Evolutionary conservation across 2,888 invertebrate genomes (phyloP).

Genomic region (Dendrolimus pini): DNA sequence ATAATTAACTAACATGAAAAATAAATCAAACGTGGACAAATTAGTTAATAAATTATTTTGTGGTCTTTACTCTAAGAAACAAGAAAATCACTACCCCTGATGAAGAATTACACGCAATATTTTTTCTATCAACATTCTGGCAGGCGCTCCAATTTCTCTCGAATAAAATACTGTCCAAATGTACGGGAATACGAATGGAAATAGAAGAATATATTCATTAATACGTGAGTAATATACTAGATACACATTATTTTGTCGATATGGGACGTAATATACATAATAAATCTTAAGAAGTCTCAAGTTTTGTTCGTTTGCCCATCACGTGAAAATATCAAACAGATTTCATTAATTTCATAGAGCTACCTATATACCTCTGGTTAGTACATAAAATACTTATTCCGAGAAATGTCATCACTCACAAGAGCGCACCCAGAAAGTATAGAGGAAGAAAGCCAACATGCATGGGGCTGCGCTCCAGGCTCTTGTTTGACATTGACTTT

Average conservation of each 20-base stretch:
- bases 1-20: background rate
- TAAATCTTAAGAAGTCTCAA: too few relatives aligned
- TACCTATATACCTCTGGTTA: too few relatives aligned
- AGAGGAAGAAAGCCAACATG: too few relatives aligned
- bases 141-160: slow-evolving; percentile 22
- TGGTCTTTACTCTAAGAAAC: slow-evolving; percentile 16
- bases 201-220: background rate
- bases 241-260: background rate
- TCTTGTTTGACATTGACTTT: too few relatives aligned
- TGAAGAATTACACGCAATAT: slow-evolving; percentile 31
- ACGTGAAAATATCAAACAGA: too few relatives aligned
- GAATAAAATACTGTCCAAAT: background rate
- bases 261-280: slow-evolving; percentile 9
- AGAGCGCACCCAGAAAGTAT: too few relatives aligned
- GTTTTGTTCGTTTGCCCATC: too few relatives aligned
- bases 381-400: too few relatives aligned
- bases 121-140: slow-evolving; percentile 30
- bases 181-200: background rate
- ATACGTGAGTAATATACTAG: background rate
- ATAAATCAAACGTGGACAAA: background rate
- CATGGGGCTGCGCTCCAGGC: too few relatives aligned
- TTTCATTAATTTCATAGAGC: too few relatives aligned
- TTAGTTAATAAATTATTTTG: slow-evolving; percentile 9
- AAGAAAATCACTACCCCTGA: slow-evolving; percentile 25
- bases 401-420: too few relatives aligned